Percentiles rank a stretch among this genome's conserved stretches.
Evolutionary conservation across 1,140 invertebrate genomes (phyloP).

Genomic region (Reticulitermes speratus): DNA sequence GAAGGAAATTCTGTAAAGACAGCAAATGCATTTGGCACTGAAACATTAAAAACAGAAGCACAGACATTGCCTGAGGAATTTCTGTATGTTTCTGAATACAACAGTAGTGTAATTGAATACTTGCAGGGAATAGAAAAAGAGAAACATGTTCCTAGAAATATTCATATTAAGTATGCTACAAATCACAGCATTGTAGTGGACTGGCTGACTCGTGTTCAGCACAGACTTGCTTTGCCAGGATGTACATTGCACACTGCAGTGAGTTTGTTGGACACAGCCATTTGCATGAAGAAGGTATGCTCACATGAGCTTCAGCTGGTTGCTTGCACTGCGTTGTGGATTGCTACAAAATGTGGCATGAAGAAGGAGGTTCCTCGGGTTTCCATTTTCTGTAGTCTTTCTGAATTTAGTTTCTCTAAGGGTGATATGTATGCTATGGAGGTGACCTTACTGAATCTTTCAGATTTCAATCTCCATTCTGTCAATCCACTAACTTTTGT

Average conservation of each 20-base stretch:
- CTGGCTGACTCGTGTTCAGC: conserved; percentile 1
- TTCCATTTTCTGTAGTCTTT: background rate
- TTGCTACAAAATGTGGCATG: background rate
- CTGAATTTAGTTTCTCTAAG: background rate
- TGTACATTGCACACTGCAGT: background rate
- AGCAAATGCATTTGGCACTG: no score
- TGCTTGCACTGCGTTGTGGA: background rate
- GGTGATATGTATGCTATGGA: background rate
- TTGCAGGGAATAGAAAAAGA: background rate
- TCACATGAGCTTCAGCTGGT: background rate
- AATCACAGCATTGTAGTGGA: background rate
- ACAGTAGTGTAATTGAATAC: background rate
- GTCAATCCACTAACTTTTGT: background rate
- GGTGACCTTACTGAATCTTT: background rate
- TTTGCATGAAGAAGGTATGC: background rate
- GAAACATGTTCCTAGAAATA: background rate
- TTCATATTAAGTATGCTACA: background rate
- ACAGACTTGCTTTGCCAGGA: background rate
- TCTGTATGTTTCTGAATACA: background rate
- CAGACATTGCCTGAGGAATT: background rate
- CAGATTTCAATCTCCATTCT: background rate
- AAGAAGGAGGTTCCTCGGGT: background rate
- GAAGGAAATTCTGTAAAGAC: no score
- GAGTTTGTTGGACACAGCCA: background rate
- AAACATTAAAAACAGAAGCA: background rate